phyloP scores from a whole-genome alignment of 2,888 invertebrate genomes.

The Meiosimyza decipiens region DNA sequence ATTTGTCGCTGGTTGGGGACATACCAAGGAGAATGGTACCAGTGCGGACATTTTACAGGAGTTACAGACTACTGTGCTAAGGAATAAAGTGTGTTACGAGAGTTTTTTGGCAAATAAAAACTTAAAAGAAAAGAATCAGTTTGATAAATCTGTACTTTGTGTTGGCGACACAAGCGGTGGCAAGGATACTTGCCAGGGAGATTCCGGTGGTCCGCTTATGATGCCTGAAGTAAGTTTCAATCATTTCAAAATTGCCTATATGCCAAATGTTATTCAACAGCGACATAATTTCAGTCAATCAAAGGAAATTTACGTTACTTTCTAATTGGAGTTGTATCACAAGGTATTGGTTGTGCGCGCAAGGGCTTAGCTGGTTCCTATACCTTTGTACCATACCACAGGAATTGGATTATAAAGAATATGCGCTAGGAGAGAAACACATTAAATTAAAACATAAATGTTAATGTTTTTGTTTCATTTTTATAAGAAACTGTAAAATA shows the following conservation, averaged over 20 bases:
- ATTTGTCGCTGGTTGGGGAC: slow-evolving; percentile 76
- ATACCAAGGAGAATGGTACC: slow-evolving; percentile 68
- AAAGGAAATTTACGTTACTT: slow-evolving; percentile 53
- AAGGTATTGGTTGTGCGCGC: slow-evolving; percentile 73
- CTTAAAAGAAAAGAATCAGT: slow-evolving; percentile 51
- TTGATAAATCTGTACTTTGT: slow-evolving; percentile 55
- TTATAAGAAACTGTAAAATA: too few species aligned
- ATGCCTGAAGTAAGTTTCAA: slow-evolving; percentile 49
- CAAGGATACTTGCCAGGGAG: slow-evolving; percentile 57
- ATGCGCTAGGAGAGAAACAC: too few species aligned
- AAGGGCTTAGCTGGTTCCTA: slow-evolving; percentile 74
- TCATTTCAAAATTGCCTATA: too few species aligned
- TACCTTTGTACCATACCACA: slow-evolving; percentile 70
- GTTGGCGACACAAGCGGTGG: slow-evolving; percentile 55
- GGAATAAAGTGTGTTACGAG: slow-evolving; percentile 71
- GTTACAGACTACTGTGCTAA: slow-evolving; percentile 76
- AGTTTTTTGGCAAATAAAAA: slow-evolving; percentile 47
- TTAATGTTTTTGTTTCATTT: too few species aligned
- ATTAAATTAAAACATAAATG: not conserved
- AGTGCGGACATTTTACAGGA: slow-evolving; percentile 74
- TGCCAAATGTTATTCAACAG: not conserved
- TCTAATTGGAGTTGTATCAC: slow-evolving; percentile 74
- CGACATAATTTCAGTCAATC: slow-evolving; percentile 37
- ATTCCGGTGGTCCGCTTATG: slow-evolving; percentile 61
- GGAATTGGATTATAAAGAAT: slow-evolving; percentile 71